phyloP scores from a whole-genome alignment of 2,113 vertebrate genomes.

The Xenus cinereus region DNA sequence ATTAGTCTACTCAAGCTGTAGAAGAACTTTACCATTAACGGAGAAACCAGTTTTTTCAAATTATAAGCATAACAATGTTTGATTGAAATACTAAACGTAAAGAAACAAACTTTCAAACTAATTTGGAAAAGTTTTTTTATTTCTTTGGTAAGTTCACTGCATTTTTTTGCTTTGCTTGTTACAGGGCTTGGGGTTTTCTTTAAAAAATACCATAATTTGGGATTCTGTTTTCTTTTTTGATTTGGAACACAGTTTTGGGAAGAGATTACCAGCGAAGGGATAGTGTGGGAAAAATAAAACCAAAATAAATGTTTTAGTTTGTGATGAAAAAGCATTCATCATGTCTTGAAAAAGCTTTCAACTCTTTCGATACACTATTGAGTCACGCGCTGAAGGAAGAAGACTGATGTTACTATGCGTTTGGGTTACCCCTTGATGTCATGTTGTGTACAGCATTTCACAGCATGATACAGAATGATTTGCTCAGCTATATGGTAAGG shows the following conservation, averaged over 20 bases:
- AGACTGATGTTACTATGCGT: background rate
- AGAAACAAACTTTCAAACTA: background rate
- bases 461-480: background rate
- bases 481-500: background rate
- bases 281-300: background rate
- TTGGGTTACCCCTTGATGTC: background rate
- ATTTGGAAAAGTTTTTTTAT: background rate
- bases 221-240: background rate
- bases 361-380: background rate
- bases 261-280: background rate
- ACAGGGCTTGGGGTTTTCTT: background rate
- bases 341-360: background rate
- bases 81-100: background rate
- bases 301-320: background rate
- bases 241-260: background rate
- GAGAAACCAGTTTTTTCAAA: background rate
- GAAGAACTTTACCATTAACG: background rate
- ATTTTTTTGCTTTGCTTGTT: background rate
- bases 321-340: background rate
- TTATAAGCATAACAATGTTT: background rate
- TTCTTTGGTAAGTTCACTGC: fast-evolving
- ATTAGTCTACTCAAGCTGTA: background rate
- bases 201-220: background rate
- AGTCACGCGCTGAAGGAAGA: background rate
- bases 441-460: background rate